These are phyloP conservation scores for Callimorpha dominula DNA, from an alignment of 2,888 invertebrate species.

Conservation along the genomic window DNA sequence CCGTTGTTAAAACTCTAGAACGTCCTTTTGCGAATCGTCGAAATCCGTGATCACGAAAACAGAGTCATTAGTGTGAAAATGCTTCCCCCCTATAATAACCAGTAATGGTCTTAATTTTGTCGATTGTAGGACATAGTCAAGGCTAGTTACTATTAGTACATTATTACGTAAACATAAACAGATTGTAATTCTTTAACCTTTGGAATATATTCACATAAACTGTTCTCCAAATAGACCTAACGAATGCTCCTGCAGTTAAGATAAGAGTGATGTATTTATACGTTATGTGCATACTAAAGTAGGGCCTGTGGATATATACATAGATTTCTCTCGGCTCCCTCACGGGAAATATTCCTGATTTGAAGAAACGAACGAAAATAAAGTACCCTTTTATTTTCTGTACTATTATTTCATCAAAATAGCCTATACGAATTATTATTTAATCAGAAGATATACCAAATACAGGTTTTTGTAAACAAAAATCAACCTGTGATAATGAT, in stretches of 20 bases:
- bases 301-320: background rate
- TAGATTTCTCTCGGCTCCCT: background rate
- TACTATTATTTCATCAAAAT: too few relatives aligned
- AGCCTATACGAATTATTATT: too few relatives aligned
- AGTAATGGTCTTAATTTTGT: conserved; percentile 4
- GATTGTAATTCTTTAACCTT: conserved; percentile 1
- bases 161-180: background rate
- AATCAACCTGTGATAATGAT: too few relatives aligned
- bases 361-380: too few relatives aligned
- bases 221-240: background rate
- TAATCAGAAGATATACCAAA: too few relatives aligned
- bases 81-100: conserved; percentile 12
- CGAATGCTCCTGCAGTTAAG: background rate
- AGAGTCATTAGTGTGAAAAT: conserved; percentile 6
- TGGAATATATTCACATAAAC: background rate
- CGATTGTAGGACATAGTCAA: background rate
- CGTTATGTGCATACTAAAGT: background rate
- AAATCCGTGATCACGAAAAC: conserved; percentile 10
- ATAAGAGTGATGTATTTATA: background rate
- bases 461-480: too few relatives aligned
- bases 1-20: background rate
- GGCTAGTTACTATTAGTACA: background rate
- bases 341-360: too few relatives aligned
- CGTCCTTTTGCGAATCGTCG: background rate
- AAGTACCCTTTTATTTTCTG: too few relatives aligned